Percentiles rank a stretch among this genome's conserved stretches.
Evolutionary conservation across 2,797 vertebrate genomes (phyloP).

Genomic region (Ataeniobius toweri): DNA sequence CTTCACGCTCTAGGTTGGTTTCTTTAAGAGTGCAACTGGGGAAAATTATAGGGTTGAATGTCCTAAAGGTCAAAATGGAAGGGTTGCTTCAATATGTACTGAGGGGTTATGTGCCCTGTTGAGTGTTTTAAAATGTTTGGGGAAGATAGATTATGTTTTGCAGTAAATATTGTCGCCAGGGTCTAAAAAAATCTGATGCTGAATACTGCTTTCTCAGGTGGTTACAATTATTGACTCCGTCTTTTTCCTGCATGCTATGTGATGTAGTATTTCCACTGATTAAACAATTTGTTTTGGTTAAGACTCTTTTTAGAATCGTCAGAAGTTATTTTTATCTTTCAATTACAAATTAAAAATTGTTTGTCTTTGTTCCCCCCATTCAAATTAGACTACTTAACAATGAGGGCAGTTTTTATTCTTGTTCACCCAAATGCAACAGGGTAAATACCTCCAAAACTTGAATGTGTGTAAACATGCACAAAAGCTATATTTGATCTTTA

Average conservation of each 20-base stretch:
- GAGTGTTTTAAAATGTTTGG: constrained; percentile 61
- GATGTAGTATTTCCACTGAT: constrained; percentile 1
- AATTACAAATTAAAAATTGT: neutral
- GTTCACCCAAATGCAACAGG: neutral
- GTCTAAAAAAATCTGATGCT: constrained; percentile 55
- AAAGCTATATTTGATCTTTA: constrained; percentile 53
- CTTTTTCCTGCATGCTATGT: constrained; percentile 46
- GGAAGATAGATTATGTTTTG: constrained; percentile 59
- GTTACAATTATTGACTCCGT: constrained; percentile 73
- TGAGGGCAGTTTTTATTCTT: neutral
- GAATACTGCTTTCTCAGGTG: constrained; percentile 81
- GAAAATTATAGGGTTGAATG: constrained; percentile 67
- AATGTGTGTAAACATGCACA: constrained; percentile 28
- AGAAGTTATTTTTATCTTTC: neutral
- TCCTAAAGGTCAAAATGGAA: constrained; percentile 63
- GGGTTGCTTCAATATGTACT: constrained; percentile 70
- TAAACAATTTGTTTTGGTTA: neutral
- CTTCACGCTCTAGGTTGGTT: constrained; percentile 88
- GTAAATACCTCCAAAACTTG: constrained; percentile 11
- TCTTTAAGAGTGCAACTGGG: constrained; percentile 76
- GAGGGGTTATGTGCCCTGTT: constrained; percentile 75
- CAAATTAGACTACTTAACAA: neutral
- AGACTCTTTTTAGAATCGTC: constrained; percentile 3
- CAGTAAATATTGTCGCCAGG: constrained; percentile 49
- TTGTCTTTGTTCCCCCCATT: neutral